Evolutionary conservation across 1,140 invertebrate genomes (phyloP).

Genomic region (Heliconius hermathena): DNA sequence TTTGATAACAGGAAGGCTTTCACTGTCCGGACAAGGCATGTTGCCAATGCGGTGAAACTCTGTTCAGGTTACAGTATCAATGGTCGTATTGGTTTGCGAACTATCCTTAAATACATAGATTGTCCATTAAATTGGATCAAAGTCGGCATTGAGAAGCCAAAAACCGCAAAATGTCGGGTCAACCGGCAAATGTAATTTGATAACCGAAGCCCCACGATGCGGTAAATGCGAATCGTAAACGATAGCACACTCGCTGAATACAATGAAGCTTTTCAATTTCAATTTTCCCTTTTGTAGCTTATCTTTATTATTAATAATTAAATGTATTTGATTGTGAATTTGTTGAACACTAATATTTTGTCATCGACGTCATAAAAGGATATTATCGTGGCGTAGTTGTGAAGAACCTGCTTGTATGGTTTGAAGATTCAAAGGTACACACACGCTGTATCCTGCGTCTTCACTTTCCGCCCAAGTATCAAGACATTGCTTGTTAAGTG

Average conservation of each 20-base stretch:
- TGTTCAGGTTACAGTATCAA: conserved; percentile 37
- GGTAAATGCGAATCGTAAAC: conserved; percentile 21
- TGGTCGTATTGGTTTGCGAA: conserved; percentile 24
- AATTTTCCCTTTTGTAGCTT: neutral
- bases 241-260: conserved; percentile 5
- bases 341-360: neutral
- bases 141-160: conserved; percentile 45
- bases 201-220: conserved; percentile 45
- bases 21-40: conserved; percentile 39
- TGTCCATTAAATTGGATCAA: conserved; percentile 42
- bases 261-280: conserved; percentile 11
- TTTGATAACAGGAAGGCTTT: conserved; percentile 39
- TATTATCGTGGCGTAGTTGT: too few relatives aligned
- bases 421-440: too few relatives aligned
- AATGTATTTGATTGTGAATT: neutral
- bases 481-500: too few relatives aligned
- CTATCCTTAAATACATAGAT: conserved; percentile 39
- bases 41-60: conserved; percentile 17
- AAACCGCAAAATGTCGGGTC: conserved; percentile 49
- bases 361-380: too few relatives aligned
- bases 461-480: too few relatives aligned
- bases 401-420: too few relatives aligned
- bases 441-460: too few relatives aligned
- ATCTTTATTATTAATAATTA: neutral
- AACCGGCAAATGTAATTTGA: conserved; percentile 47